Base-by-base conservation (phyloP, 2,113 vertebrate genomes). In the Ursus arctos region DNA sequence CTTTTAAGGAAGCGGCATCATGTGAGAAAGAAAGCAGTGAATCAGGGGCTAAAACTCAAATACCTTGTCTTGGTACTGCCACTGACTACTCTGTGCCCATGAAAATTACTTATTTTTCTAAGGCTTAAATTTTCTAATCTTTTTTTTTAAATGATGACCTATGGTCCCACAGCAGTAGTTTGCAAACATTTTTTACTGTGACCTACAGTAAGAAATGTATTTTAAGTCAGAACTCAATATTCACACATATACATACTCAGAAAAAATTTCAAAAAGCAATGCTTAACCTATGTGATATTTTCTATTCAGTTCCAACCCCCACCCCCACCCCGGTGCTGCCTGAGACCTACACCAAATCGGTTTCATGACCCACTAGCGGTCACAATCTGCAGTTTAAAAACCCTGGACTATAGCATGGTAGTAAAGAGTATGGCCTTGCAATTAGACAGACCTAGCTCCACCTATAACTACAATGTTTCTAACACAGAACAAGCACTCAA, bases 241-340 rank as follows among this genome's bases (percentile, higher is more conserved):
- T 79, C 51, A 83, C 18, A 94, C 59, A 51, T 2, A 53, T 13
- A 26, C 40, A 2, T 47, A 53, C 14, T 59, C 15, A 76, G 33
- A 26, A 55, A 67, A 86, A 88, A 55, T 31, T 36, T 96, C 53
- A 81, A 96, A 79, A 91, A 84, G 96, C 4, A 72, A 22, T 11
- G 18, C 7, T 61, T 71, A 81, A 4, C 33, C 24, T 40, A n/a
- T 33, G 31, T 18, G 26, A 26, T 26, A 77, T 33, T 93, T 59
- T 80, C 26, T 53, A 36, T 53, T 87, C 65, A 33, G 61, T 13
- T 63, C 9, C 47, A 55, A 55, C 71, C 86, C 53, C 61, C 24
- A 4, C 21, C 21, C 24, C 4, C 21, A 18, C 15, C 28, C 55
- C 71, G 53, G n/a, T 89, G 26, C 47, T 79, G 24, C 76, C 24